phyloP scores from a whole-genome alignment of 2,888 invertebrate genomes.

The Eulithis testata region DNA sequence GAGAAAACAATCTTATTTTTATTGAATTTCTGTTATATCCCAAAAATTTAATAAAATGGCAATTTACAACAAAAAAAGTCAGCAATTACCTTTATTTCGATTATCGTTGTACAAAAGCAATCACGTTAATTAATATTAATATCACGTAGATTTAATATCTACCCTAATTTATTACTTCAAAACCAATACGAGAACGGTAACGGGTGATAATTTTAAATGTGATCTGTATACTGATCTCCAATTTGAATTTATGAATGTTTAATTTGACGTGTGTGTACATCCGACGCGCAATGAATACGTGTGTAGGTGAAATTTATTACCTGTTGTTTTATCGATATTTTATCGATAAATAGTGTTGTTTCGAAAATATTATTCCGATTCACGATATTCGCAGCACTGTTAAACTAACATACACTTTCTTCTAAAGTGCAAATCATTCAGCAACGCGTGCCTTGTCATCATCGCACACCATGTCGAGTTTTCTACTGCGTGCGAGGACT shows the following conservation, averaged over 20 bases:
- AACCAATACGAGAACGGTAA: conserved; percentile 38
- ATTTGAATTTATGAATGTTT: conserved; percentile 50
- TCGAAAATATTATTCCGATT: conserved; percentile 24
- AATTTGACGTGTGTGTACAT: conserved; percentile 47
- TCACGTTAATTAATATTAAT: conserved; percentile 32
- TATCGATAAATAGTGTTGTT: conserved; percentile 46
- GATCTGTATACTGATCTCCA: conserved; percentile 47
- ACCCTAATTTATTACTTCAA: conserved; percentile 41
- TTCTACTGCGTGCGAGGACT: too few species aligned
- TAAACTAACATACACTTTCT: not conserved
- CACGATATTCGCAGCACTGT: not conserved
- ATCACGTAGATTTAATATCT: conserved; percentile 30
- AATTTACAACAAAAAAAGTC: too few species aligned
- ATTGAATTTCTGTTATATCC: not conserved
- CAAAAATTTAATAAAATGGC: not conserved
- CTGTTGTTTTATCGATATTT: conserved; percentile 46
- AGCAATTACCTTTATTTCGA: not conserved
- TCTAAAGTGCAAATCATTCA: conserved; percentile 36
- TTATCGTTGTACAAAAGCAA: conserved; percentile 26
- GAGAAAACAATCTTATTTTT: too few species aligned
- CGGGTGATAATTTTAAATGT: conserved; percentile 45
- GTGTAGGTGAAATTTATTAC: conserved; percentile 51
- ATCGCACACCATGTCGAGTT: too few species aligned
- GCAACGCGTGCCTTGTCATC: not conserved
- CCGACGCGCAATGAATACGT: conserved; percentile 47